Conservation (phyloP, 2,888 invertebrate species). For the Melikaiella ostensackeni region DNA sequence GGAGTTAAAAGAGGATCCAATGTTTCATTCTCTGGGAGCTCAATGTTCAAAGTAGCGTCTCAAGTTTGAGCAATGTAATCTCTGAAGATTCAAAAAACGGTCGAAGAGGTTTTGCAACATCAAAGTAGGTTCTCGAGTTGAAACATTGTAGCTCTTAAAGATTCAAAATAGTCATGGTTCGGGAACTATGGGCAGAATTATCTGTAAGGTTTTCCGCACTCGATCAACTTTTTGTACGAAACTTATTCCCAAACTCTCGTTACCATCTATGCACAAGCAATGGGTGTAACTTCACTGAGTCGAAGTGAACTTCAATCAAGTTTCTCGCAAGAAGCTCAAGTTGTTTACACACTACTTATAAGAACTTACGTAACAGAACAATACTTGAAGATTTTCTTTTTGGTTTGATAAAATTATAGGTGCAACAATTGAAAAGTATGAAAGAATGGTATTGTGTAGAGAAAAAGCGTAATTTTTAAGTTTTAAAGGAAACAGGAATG, state of each 20-base stretch:
- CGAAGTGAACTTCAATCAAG: background rate
- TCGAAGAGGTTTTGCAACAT: too few relatives aligned
- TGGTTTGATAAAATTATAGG: background rate
- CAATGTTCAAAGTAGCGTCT: too few relatives aligned
- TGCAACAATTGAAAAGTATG: background rate
- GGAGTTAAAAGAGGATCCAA: too few relatives aligned
- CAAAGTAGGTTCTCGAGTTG: too few relatives aligned
- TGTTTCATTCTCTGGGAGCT: too few relatives aligned
- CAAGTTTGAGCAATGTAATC: too few relatives aligned
- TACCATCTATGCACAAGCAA: conserved; percentile 1
- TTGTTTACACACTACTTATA: conserved; percentile 16
- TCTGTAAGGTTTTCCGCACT: background rate
- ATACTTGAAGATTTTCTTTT: background rate
- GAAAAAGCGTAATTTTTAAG: too few relatives aligned
- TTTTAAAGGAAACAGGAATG: too few relatives aligned
- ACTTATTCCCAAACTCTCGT: conserved; percentile 21
- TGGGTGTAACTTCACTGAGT: background rate
- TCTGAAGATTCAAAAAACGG: too few relatives aligned
- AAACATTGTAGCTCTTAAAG: too few relatives aligned
- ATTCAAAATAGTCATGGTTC: too few relatives aligned
- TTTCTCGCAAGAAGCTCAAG: background rate
- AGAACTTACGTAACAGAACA: background rate
- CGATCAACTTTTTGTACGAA: background rate
- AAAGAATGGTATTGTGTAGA: background rate
- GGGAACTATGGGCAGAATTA: background rate